Conservation (phyloP, 2,113 vertebrate genomes). For the Python bivittatus region DNA sequence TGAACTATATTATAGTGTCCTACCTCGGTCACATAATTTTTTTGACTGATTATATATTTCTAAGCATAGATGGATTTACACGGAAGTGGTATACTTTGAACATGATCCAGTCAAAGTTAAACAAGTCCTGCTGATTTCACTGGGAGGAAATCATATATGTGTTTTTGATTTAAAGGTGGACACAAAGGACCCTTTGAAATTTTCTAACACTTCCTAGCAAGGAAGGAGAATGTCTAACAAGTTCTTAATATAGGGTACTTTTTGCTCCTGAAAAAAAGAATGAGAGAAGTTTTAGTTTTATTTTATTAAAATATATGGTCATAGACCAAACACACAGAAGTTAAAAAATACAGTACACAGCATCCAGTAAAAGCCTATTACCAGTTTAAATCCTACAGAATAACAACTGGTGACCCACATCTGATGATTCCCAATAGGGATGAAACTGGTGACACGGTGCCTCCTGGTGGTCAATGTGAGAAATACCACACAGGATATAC, state of each 20-base stretch:
- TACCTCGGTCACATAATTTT: not conserved
- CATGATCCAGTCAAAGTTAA: not conserved
- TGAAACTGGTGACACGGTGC: not conserved
- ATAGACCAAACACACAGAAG: not conserved
- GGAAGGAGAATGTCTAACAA: not conserved
- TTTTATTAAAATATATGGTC: not conserved
- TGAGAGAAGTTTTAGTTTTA: not conserved
- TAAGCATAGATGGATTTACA: not conserved
- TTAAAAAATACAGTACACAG: not conserved
- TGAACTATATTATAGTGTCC: not conserved
- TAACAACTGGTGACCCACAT: not conserved
- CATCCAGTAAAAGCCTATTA: not conserved
- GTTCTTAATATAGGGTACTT: not conserved
- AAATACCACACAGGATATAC: not conserved
- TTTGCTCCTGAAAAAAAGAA: not conserved
- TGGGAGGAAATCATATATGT: not conserved
- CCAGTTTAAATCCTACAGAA: not conserved
- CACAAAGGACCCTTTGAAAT: not conserved
- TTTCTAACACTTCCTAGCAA: not conserved
- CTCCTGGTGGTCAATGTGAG: not conserved
- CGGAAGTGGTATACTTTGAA: not conserved
- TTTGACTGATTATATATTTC: not conserved
- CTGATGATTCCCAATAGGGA: not conserved
- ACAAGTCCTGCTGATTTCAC: not conserved
- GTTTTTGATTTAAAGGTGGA: not conserved